A percentile compares a stretch with the other conserved stretches of the same genome.
Conservation (phyloP, 2,113 vertebrate species). For the Cariama cristata region DNA sequence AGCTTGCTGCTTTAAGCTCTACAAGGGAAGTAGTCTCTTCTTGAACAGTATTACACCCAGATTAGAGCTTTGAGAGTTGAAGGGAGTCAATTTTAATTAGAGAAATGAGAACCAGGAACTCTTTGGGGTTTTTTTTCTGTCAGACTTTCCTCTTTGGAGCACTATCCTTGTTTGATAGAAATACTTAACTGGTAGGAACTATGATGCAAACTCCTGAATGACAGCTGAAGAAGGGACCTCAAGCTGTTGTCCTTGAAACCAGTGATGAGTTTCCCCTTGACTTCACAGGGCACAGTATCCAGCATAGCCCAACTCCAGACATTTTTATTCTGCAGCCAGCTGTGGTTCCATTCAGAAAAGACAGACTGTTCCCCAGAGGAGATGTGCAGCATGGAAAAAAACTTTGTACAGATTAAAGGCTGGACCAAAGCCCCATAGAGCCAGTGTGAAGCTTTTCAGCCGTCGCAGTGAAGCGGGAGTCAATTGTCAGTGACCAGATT, state of each 20-base stretch:
- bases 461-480: neutral
- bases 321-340: neutral
- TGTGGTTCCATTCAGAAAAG: neutral
- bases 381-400: neutral
- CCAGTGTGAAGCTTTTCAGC: neutral
- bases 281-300: neutral
- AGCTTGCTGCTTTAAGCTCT: neutral
- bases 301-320: neutral
- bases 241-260: conserved; percentile 36
- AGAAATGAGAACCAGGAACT: neutral
- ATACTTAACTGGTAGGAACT: neutral
- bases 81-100: neutral
- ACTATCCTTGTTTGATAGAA: neutral
- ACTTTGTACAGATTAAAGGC: neutral
- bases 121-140: neutral
- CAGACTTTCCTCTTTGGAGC: neutral
- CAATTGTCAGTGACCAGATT: neutral
- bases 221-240: neutral
- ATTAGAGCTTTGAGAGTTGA: neutral
- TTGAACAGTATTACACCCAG: neutral
- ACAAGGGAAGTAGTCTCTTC: neutral
- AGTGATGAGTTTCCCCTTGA: neutral
- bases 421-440: neutral
- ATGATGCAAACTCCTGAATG: neutral
- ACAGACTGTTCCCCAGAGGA: neutral